Conservation (phyloP, 2,113 vertebrate genomes). For the Platysteira castanea region DNA sequence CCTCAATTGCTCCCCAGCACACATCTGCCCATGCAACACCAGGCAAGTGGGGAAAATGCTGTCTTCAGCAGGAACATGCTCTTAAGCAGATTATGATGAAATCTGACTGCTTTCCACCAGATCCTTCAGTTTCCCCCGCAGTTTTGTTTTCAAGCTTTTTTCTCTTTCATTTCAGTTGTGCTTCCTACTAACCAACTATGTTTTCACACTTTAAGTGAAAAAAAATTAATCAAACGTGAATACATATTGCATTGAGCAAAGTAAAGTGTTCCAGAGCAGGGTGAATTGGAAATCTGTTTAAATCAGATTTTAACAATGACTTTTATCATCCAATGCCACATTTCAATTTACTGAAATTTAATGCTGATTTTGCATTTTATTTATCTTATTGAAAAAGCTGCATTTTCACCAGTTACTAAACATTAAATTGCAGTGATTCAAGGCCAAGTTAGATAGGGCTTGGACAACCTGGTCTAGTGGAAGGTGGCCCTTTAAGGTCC, state of each 20-base stretch:
- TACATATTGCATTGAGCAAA: background rate
- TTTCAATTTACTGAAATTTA: background rate
- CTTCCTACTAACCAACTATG: background rate
- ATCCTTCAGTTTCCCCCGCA: background rate
- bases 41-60: fast-evolving
- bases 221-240: background rate
- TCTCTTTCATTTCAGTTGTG: background rate
- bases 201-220: background rate
- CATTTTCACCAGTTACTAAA: background rate
- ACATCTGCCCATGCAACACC: fast-evolving
- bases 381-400: background rate
- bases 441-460: background rate
- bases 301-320: background rate
- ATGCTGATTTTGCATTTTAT: background rate
- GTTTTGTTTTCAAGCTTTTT: background rate
- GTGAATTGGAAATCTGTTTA: background rate
- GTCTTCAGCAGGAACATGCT: background rate
- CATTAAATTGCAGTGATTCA: background rate
- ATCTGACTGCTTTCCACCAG: background rate
- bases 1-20: background rate
- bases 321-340: background rate
- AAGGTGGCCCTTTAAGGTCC: background rate
- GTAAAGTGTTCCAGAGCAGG: background rate
- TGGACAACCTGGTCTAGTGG: background rate
- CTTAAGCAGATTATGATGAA: background rate